Conservation (phyloP, 2,888 invertebrate genomes). For the Fragum sueziense region DNA sequence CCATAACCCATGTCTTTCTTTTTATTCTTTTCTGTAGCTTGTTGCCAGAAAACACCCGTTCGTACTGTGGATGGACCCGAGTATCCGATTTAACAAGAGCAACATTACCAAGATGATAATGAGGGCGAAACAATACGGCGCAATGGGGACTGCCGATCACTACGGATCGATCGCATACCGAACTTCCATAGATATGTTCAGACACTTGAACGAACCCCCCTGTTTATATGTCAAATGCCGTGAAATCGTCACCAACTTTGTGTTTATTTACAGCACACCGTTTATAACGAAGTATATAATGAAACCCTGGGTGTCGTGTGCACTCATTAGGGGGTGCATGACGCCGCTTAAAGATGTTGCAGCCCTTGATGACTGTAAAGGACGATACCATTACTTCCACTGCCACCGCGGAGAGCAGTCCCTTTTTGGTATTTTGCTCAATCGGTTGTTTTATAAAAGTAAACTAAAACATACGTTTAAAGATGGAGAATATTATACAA, state of each 20-base stretch:
- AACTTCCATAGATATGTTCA: neutral
- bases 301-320: neutral
- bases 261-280: neutral
- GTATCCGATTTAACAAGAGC: neutral
- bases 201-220: neutral
- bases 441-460: neutral
- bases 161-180: neutral
- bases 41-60: neutral
- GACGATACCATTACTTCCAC: neutral
- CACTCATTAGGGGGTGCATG: neutral
- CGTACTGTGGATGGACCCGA: neutral
- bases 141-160: neutral
- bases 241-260: neutral
- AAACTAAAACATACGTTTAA: neutral
- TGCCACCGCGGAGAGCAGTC: neutral
- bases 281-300: neutral
- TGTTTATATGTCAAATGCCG: neutral
- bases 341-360: neutral
- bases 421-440: neutral
- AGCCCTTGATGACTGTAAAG: neutral
- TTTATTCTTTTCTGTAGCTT: neutral
- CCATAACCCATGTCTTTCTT: neutral
- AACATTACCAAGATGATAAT: neutral
- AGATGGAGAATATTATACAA: too few species aligned
- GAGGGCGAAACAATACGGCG: neutral